A percentile compares a stretch with the other conserved stretches of the same genome.
These are phyloP conservation scores for Neosilurus hyrtlii DNA, from an alignment of 2,797 vertebrate genomes.

Conservation along the genomic window DNA sequence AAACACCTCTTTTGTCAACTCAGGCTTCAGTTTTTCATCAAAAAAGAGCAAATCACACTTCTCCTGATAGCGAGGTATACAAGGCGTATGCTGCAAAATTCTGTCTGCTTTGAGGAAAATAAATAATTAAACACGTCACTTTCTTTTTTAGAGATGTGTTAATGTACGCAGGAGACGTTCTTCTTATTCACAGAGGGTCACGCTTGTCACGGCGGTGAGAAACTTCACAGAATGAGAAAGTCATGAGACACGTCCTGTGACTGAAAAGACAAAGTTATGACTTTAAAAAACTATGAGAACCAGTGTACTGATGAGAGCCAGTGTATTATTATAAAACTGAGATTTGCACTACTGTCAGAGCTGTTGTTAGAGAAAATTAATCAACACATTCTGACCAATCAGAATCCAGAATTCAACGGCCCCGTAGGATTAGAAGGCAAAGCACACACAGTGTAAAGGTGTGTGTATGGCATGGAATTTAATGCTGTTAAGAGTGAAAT, in stretches of 20 bases:
- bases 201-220: background rate
- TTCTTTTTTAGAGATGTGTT: background rate
- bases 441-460: background rate
- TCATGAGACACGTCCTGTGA: background rate
- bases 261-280: background rate
- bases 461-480: background rate
- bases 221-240: background rate
- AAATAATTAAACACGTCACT: background rate
- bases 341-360: background rate
- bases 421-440: background rate
- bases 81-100: background rate
- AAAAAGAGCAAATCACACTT: background rate
- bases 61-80: background rate
- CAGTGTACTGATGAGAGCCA: no score
- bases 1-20: background rate
- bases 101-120: background rate
- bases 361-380: background rate
- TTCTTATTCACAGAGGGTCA: no score
- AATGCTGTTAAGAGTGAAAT: background rate
- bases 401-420: background rate
- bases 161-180: background rate
- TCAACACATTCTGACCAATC: background rate
- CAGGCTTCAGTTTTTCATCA: conserved; percentile 12
- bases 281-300: background rate
- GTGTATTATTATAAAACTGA: background rate